Base-by-base conservation (phyloP, 2,797 vertebrate genomes). In the Molossus molossus region DNA sequence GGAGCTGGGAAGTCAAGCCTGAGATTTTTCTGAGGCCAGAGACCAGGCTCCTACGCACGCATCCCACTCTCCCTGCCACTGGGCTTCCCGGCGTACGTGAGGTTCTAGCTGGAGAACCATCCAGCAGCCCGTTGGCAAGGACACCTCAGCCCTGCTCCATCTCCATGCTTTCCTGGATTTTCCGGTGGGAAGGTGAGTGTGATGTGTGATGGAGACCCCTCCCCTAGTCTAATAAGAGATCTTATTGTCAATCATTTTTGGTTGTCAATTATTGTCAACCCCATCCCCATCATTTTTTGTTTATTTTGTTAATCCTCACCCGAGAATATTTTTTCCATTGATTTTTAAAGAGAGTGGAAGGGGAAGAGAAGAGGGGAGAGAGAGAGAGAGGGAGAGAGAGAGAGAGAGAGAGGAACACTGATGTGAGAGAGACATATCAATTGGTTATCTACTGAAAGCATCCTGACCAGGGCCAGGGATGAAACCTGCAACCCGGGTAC, bases 21-120 rank as follows among this genome's bases (percentile, higher is more conserved):
- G 76, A 86, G 80, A 55, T 48, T 77, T 75, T 83, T 64, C 70
- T 94, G 69, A 91, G 55, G 57, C 14, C 33, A 84, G 69, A 77
- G 72, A 45, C 25, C 37, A 90, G 48, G 65, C 9, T 64, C 8
- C 15, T 65, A 92, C 21, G 20, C 48, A 27, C 64, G 64, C 23
- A 57, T 29, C 20, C 5, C 9, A 23, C 3, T 40, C 21, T 70
- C 86, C 33, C 57, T 83, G 18, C 1, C 10, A 15, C 18, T 88
- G 89, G 21, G 7, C 33, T 89, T 80, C 73, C 40, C 40, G 69
- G 58, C 10, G 11, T 45, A 45, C 23, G 6, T 14, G 48, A 70
- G 20, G 29, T 81, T 86, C 18, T 62, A 40, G 80, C 58, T 82
- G 37, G 45, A 80, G 23, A 89, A 20, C 23, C 48, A 67, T 55